Conservation (phyloP, 2,113 vertebrate species). For the Vulpes vulpes region DNA sequence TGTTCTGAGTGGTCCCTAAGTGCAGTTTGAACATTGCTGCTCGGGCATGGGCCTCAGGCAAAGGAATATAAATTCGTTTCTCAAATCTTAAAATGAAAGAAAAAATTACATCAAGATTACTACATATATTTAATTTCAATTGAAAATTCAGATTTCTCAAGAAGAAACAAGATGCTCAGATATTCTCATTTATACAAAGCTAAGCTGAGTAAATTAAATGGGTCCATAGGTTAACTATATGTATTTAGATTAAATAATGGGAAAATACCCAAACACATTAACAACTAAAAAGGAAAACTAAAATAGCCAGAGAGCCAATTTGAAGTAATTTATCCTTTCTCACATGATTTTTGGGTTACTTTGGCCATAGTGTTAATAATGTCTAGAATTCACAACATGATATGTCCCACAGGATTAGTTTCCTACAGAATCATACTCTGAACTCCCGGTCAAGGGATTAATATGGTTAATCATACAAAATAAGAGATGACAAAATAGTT, state of each 20-base stretch:
- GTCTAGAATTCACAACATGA: neutral
- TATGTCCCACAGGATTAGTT: neutral
- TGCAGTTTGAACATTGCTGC: constrained; percentile 97
- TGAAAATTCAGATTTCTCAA: constrained; percentile 48
- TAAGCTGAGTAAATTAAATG: neutral
- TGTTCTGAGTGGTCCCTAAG: constrained; percentile 93
- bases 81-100: constrained; percentile 92
- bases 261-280: neutral
- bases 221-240: neutral
- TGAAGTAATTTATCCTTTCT: neutral
- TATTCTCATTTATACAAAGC: neutral
- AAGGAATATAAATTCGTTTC: constrained; percentile 98
- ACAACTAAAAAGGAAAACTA: neutral
- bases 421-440: neutral
- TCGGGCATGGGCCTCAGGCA: constrained; percentile 96
- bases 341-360: neutral
- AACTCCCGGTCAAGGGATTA: neutral
- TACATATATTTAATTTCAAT: neutral
- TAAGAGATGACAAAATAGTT: neutral
- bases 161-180: constrained; percentile 5
- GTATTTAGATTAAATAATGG: neutral
- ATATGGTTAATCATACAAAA: neutral
- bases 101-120: constrained; percentile 36
- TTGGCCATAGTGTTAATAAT: neutral
- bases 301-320: neutral